Base-by-base conservation (phyloP, 2,113 vertebrate species). In the Grallaria varia region DNA sequence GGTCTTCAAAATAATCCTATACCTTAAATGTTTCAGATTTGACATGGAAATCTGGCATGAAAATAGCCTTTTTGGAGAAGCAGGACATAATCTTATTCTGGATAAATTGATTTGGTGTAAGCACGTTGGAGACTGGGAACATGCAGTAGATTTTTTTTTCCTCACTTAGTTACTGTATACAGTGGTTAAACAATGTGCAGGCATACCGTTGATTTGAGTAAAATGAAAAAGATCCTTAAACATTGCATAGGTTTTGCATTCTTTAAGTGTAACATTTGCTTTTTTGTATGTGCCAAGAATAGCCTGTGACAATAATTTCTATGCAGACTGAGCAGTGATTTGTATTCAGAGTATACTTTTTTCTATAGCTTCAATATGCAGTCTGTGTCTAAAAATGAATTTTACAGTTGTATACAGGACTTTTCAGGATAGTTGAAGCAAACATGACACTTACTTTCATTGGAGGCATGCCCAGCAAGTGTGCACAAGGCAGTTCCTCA, bases 11-110 rank as follows among this genome's bases (percentile, higher is more conserved):
- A 95, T 71, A 93, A 86, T 62, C 59, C 39, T 80, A 28, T 67
- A 63, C 14, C 15, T 80, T 55, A 86, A 94, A 93, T 50, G 30
- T 56, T 94, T 78, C 80, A 68, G 42, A 90, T 91, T 88, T 74
- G 12, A 89, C 84, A 78, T n/a, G 45, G n/a, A 92, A 89, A 95
- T 84, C 28, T 91, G 75, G 22, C 59, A 83, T 80, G 72, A 94
- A 96, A 94, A 93, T 44, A 74, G 15, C 27, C 21, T 80, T 91
- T 85, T 74, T 90, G n/a, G 67, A 90, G 72, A 94, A 94, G 67
- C 10, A 71, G 47, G 52, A 55, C 59, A 86, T 74, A 76, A 76
- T 69, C 24, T 77, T 93, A 50, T 80, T 88, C 82, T 67, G 83
- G 68, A 67, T 73, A 92, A 94, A 96, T 5, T 77, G 67, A 88